Percentiles rank a stretch among this genome's conserved stretches.
phyloP scores from a whole-genome alignment of 2,797 vertebrate species.

The Characodon lateralis region DNA sequence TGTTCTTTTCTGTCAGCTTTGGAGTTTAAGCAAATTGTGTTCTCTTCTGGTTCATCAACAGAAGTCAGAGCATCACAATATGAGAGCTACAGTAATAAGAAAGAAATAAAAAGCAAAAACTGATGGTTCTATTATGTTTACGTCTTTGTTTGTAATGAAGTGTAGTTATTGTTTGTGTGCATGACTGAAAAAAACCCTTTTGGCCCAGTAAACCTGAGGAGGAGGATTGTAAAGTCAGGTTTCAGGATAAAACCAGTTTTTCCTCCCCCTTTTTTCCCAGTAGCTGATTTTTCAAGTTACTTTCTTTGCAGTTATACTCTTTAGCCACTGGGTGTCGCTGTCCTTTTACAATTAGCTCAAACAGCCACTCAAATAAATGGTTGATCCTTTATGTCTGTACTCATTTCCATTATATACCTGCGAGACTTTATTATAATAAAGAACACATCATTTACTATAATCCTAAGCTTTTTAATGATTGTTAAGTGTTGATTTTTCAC shows the following conservation, averaged over 20 bases:
- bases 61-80: neutral
- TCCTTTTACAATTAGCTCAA: conserved; percentile 40
- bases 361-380: neutral
- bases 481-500: neutral
- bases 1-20: too few species aligned
- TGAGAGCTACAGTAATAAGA: neutral
- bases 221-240: neutral
- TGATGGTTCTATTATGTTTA: neutral
- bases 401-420: neutral
- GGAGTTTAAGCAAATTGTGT: neutral
- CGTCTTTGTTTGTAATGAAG: neutral
- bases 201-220: neutral
- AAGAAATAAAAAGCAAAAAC: neutral
- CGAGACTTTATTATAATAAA: neutral
- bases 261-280: neutral
- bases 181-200: neutral
- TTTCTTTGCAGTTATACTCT: conserved; percentile 30
- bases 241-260: neutral
- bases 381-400: neutral
- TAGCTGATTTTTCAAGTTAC: neutral
- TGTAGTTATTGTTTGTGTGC: neutral
- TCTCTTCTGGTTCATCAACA: neutral
- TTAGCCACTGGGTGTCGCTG: conserved; percentile 59
- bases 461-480: neutral
- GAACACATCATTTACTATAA: conserved; percentile 6